Evolutionary conservation across 2,888 invertebrate species (phyloP).

Genomic region (Brachypterus glaber): DNA sequence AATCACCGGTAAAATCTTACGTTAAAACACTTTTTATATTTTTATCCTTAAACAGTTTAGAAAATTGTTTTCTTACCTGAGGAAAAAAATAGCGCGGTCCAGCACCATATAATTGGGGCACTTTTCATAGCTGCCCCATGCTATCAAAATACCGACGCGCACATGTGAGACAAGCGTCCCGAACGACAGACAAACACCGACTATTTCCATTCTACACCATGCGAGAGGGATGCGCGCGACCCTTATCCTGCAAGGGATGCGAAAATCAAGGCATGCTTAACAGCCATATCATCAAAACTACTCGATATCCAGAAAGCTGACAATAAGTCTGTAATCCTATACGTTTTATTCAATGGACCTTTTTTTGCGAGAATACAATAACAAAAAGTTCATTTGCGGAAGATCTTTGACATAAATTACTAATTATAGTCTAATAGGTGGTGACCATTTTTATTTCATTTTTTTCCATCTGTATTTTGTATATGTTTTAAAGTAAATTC

Average conservation of each 20-base stretch:
- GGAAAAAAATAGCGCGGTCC: conserved; percentile 29
- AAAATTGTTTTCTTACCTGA: conserved; percentile 24
- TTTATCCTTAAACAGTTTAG: too few species aligned
- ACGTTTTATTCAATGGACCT: background rate
- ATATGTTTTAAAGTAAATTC: too few species aligned
- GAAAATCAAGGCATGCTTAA: conserved; percentile 30
- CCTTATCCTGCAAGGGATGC: conserved; percentile 25
- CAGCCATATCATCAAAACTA: conserved; percentile 25
- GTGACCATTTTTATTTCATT: background rate
- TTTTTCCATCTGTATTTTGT: too few species aligned
- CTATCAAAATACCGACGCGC: conserved; percentile 28
- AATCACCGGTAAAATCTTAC: conserved; percentile 15
- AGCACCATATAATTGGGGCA: conserved; percentile 31
- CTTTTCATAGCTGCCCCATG: conserved; percentile 33
- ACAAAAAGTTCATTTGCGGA: background rate
- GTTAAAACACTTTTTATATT: conserved; percentile 4
- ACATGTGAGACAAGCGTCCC: conserved; percentile 22
- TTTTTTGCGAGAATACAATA: too few species aligned
- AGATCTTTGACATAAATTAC: too few species aligned
- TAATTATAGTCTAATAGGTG: background rate
- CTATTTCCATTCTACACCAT: conserved; percentile 31
- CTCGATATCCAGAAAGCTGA: conserved; percentile 20
- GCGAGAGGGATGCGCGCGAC: conserved; percentile 32
- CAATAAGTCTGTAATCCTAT: conserved; percentile 3
- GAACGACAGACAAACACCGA: conserved; percentile 31